These are phyloP conservation scores for Apocheima hispidaria DNA, from an alignment of 2,888 invertebrate genomes.

Conservation along the genomic window DNA sequence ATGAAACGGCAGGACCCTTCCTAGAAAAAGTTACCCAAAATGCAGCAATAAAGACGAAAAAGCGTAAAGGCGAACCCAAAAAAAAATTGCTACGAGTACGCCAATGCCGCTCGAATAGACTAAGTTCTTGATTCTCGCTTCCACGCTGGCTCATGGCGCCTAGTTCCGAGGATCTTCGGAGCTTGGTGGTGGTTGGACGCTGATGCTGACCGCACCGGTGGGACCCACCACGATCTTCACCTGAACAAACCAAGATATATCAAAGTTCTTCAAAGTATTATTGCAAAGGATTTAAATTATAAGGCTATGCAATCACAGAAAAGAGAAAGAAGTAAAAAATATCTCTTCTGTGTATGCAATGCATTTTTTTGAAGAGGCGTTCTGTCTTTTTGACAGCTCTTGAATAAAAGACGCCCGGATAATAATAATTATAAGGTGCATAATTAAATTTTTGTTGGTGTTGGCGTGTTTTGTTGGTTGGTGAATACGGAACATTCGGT, in stretches of 20 bases:
- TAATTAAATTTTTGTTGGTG: no score
- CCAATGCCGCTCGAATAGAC: no score
- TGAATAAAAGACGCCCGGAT: no score
- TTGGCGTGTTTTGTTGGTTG: no score
- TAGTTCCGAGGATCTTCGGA: conserved; percentile 42
- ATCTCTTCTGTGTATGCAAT: no score
- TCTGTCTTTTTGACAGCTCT: no score
- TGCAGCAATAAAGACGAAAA: background rate
- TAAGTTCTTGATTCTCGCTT: background rate
- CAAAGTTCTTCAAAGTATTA: background rate
- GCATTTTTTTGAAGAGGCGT: no score
- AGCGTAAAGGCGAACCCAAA: background rate
- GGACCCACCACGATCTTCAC: conserved; percentile 79
- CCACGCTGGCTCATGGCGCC: conserved; percentile 5
- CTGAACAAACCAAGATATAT: conserved; percentile 49
- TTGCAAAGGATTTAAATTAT: no score
- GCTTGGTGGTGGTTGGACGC: conserved; percentile 61
- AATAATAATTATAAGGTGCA: no score
- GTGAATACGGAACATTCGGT: no score
- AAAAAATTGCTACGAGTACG: background rate
- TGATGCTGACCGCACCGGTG: conserved; percentile 69
- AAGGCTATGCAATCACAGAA: no score
- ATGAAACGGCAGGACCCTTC: background rate
- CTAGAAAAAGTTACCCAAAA: background rate
- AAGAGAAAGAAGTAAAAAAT: no score